These are phyloP conservation scores for Mechanitis messenoides DNA, from an alignment of 2,888 invertebrate genomes.

Conservation along the genomic window DNA sequence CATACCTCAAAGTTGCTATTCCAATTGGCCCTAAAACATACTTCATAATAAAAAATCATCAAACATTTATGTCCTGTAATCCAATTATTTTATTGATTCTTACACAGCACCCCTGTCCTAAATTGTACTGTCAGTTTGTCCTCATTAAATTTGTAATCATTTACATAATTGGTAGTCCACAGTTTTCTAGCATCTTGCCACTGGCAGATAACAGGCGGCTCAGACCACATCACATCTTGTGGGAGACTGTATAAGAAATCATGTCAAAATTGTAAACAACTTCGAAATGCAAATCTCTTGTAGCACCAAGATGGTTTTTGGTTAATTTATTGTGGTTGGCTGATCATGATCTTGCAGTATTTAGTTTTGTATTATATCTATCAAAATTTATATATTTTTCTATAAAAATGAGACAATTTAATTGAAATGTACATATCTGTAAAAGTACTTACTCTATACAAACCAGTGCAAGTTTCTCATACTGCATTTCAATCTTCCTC, in stretches of 20 bases:
- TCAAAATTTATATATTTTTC: too few species aligned
- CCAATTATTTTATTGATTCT: conserved; percentile 26
- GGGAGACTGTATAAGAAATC: conserved; percentile 73
- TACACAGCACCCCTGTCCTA: conserved; percentile 80
- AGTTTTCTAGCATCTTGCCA: conserved; percentile 78
- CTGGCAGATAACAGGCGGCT: conserved; percentile 85
- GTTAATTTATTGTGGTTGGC: too few species aligned
- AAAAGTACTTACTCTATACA: conserved; percentile 79
- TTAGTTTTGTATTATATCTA: too few species aligned
- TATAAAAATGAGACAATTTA: too few species aligned
- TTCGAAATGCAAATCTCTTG: too few species aligned
- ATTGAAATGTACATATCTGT: too few species aligned
- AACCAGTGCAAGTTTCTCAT: conserved; percentile 83
- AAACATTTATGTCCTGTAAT: too few species aligned
- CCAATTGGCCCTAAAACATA: conserved; percentile 79
- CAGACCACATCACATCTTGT: conserved; percentile 84
- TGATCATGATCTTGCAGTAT: too few species aligned
- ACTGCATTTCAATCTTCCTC: conserved; percentile 82
- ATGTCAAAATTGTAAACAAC: too few species aligned
- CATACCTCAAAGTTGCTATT: conserved; percentile 83
- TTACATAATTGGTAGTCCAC: conserved; percentile 85
- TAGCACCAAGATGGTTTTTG: too few species aligned
- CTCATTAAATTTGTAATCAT: conserved; percentile 89
- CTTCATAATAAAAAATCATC: not conserved
- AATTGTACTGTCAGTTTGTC: conserved; percentile 88